Percentiles rank a stretch among this genome's conserved stretches.
phyloP scores from a whole-genome alignment of 2,797 vertebrate genomes.

The Coregonus suidteri region DNA sequence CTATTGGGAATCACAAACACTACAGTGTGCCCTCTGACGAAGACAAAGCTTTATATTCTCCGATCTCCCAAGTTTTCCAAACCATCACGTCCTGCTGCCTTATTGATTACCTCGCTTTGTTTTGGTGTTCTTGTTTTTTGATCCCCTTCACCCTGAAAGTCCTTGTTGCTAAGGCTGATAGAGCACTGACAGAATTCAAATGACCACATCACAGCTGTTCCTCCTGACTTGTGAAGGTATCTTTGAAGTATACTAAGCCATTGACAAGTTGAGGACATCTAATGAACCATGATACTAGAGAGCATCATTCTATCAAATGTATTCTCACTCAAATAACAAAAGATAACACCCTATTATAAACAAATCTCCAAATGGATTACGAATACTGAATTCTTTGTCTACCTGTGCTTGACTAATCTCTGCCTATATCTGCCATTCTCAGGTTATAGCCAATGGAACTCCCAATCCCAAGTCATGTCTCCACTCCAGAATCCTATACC shows the following conservation, averaged over 20 bases:
- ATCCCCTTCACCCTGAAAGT: not conserved
- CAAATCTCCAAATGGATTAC: too few relatives aligned
- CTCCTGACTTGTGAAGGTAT: constrained; percentile 5
- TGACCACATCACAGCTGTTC: constrained; percentile 4
- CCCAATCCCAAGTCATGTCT: not conserved
- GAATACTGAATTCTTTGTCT: too few relatives aligned
- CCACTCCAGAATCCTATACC: not conserved
- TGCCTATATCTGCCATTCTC: not conserved
- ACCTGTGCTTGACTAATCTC: not conserved
- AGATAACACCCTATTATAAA: not conserved
- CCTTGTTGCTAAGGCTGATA: constrained; percentile 13
- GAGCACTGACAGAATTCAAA: constrained; percentile 22
- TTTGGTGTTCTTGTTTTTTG: too few relatives aligned
- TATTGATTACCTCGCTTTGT: constrained; percentile 22
- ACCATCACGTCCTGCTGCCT: constrained; percentile 13
- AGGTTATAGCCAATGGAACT: not conserved
- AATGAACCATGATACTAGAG: not conserved
- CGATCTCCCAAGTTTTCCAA: constrained; percentile 5
- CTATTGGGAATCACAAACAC: constrained; percentile 1
- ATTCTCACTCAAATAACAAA: not conserved
- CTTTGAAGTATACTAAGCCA: not conserved
- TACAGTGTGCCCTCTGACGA: constrained; percentile 5
- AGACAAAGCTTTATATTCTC: constrained; percentile 21
- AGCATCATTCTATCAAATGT: not conserved
- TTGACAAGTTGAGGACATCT: not conserved